These are phyloP conservation scores for Melanerpes aurifrons DNA, from an alignment of 2,113 vertebrate genomes.

Conservation along the genomic window DNA sequence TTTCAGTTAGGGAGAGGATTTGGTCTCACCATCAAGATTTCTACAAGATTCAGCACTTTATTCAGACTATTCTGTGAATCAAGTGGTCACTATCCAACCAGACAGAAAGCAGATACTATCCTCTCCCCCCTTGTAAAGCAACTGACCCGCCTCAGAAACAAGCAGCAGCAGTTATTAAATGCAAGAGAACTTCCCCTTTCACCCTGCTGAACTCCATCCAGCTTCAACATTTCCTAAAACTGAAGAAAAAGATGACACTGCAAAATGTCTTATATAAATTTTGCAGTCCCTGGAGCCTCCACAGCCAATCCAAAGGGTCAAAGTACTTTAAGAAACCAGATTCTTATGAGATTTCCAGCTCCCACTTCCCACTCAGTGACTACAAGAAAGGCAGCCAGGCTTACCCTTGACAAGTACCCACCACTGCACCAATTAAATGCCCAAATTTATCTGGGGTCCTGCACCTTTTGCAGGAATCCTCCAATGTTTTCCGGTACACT, in stretches of 20 bases:
- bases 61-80: background rate
- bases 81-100: background rate
- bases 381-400: background rate
- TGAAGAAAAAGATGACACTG: conserved; percentile 8
- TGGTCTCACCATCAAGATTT: background rate
- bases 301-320: conserved; percentile 20
- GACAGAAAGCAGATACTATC: background rate
- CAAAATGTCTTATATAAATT: conserved; percentile 31
- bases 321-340: conserved; percentile 23
- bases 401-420: background rate
- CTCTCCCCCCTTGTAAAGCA: background rate
- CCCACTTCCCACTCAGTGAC: background rate
- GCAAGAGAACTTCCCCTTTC: background rate
- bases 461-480: background rate
- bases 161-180: background rate
- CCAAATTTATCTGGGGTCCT: background rate
- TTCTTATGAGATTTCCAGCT: background rate
- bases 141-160: background rate
- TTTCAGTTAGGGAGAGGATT: background rate
- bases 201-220: background rate
- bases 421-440: background rate
- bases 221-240: conserved; percentile 21
- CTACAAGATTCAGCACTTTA: background rate
- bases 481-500: background rate
- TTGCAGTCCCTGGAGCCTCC: background rate